Percentiles rank a stretch among this genome's conserved stretches.
phyloP scores from a whole-genome alignment of 2,113 vertebrate species.

The Chloebia gouldiae region DNA sequence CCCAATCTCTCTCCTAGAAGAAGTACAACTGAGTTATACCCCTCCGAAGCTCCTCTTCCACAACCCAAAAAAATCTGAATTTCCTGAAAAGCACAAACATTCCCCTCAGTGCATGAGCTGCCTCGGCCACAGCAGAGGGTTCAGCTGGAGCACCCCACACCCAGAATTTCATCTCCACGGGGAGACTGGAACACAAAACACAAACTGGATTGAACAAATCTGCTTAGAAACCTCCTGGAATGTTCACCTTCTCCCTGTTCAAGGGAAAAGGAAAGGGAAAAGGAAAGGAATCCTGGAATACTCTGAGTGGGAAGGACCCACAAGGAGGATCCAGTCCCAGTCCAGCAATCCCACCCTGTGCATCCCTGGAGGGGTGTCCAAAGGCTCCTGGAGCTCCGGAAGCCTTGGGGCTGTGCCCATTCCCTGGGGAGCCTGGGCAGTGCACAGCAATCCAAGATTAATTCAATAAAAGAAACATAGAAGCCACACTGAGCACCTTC shows the following conservation, averaged over 20 bases:
- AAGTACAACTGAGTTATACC: not conserved
- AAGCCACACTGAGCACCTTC: no score
- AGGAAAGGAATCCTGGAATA: not conserved
- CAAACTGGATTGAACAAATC: not conserved
- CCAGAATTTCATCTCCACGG: rapidly evolving
- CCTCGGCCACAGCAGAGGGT: not conserved
- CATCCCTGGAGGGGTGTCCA: not conserved
- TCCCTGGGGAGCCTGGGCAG: not conserved
- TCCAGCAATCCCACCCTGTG: not conserved
- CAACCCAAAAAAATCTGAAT: not conserved
- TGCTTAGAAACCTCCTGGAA: not conserved
- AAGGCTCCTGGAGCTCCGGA: not conserved
- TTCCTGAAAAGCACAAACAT: not conserved
- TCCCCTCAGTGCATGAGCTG: not conserved
- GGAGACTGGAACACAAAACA: not conserved
- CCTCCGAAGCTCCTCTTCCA: not conserved
- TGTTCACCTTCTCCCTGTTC: not conserved
- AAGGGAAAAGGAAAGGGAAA: not conserved
- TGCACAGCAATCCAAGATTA: not conserved
- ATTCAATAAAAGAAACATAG: not conserved
- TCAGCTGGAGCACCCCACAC: not conserved
- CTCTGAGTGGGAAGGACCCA: not conserved
- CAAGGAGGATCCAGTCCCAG: not conserved
- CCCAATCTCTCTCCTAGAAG: not conserved
- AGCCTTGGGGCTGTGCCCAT: not conserved